Percentiles rank a stretch among this genome's conserved stretches.
phyloP scores from a whole-genome alignment of 1,140 invertebrate genomes.

The Catajapyx aquilonaris region DNA sequence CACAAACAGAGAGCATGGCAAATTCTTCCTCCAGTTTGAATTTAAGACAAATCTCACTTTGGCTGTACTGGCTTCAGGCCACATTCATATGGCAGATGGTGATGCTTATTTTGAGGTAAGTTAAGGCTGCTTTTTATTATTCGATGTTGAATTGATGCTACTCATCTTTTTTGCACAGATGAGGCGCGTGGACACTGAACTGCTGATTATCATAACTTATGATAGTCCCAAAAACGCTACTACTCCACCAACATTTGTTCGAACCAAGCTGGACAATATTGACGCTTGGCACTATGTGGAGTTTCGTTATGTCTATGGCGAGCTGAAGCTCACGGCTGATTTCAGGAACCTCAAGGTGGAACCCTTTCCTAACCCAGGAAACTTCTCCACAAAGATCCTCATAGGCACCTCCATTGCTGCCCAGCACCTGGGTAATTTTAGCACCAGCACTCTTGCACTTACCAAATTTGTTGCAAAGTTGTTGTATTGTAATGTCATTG shows the following conservation, averaged over 20 bases:
- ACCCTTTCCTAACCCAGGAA: constrained; percentile 34
- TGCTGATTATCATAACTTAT: constrained; percentile 13
- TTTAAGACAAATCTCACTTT: constrained; percentile 66
- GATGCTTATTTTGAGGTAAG: constrained; percentile 71
- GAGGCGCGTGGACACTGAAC: constrained; percentile 9
- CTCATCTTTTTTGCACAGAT: constrained; percentile 14
- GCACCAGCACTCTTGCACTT: not conserved
- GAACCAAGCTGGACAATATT: not conserved
- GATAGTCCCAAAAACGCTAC: constrained; percentile 13
- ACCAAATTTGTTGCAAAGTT: not conserved
- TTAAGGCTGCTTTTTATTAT: constrained; percentile 24
- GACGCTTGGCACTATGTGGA: constrained; percentile 18
- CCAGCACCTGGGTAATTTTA: constrained; percentile 10
- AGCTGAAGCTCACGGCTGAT: constrained; percentile 49
- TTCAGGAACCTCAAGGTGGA: constrained; percentile 44
- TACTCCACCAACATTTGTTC: not conserved
- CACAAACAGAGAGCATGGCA: constrained; percentile 35
- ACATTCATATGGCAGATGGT: constrained; percentile 42
- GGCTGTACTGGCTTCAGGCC: constrained; percentile 63
- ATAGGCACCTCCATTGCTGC: constrained; percentile 11
- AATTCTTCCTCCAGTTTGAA: constrained; percentile 60
- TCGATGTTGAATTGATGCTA: constrained; percentile 49
- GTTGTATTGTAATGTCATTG: not conserved
- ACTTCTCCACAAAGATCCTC: constrained; percentile 9
- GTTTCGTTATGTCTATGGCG: constrained; percentile 47